Evolutionary conservation across 2,888 invertebrate species (phyloP).

Genomic region (Dendrolimus houi): DNA sequence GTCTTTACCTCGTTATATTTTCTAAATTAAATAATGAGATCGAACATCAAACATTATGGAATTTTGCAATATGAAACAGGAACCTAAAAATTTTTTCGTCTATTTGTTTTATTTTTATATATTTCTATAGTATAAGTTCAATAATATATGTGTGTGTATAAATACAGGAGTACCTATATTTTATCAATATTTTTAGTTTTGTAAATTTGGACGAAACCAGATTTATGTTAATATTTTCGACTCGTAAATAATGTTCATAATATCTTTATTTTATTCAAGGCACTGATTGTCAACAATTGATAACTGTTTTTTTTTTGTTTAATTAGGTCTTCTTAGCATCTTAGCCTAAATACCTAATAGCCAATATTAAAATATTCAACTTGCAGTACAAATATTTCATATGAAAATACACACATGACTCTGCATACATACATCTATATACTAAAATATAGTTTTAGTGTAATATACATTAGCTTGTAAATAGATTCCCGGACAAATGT

Average conservation of each 20-base stretch:
- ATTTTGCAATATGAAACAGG: constrained; percentile 45
- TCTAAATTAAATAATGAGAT: constrained; percentile 76
- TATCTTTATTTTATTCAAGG: constrained; percentile 61
- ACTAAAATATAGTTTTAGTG: constrained; percentile 64
- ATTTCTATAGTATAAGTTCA: neutral
- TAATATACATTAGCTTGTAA: constrained; percentile 68
- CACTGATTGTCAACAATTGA: constrained; percentile 68
- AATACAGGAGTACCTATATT: constrained; percentile 27
- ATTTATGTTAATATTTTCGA: constrained; percentile 37
- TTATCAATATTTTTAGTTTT: constrained; percentile 12
- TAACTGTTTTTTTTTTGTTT: constrained; percentile 54
- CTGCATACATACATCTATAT: constrained; percentile 65
- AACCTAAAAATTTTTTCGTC: neutral
- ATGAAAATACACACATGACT: constrained; percentile 72
- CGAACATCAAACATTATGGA: constrained; percentile 67
- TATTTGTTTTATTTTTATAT: constrained; percentile 4
- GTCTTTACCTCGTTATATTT: constrained; percentile 74
- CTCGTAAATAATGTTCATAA: constrained; percentile 55
- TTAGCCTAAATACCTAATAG: constrained; percentile 61
- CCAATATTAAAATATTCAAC: constrained; percentile 70
- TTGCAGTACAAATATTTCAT: constrained; percentile 65
- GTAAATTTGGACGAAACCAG: constrained; percentile 44
- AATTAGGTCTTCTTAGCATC: constrained; percentile 55
- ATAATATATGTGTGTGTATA: constrained; percentile 18
- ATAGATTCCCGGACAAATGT: constrained; percentile 51